Evolutionary conservation across 1,140 invertebrate genomes (phyloP), one percentile per base, ranked within the genome.

Genomic region (Pollicipes pollicipes): DNA sequence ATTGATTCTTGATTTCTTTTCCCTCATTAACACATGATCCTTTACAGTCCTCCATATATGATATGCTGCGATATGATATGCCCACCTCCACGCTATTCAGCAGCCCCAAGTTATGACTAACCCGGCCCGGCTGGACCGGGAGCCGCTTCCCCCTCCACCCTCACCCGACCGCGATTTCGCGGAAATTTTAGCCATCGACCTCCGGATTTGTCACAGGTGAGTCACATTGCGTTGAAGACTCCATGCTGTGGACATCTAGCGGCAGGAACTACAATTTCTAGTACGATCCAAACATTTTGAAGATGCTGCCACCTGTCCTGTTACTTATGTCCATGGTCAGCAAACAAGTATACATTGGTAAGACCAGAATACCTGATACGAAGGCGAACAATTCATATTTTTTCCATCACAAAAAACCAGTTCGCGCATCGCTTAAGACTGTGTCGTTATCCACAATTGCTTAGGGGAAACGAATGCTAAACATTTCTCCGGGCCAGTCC

Each of bases 161-260:
- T 21, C 45, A 3, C 45, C 13, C 45, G 45, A 21, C 45, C 45
- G 45, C 45, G 45, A 58, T 10, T 58, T 58, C 45, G 13, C 45
- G 24, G 45, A 58, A 58, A 58, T 58, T 58, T 58, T 58, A 58
- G 21, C 45, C 45, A 58, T 58, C 45, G 45, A 58, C 45, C 45
- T 69, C 45, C 32, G 68, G 32, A 37, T 69, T 69, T 69, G 45
- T 69, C 32, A n/a, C 68, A 37, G 45, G 32, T 69, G 32, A 69
- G 27, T 27, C 68, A 69, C n/a, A 58, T 29, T 30, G 8, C 10
- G 68, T 66, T 66, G 6, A 66, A 66, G 30, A 67, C 30, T 13
- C 17, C 0, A 67, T 29, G 0, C 13, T 67, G 29, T 13, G 66
- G 66, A 67, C 10, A 67, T 28, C 10, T 29, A 10, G 66, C 28